These are phyloP conservation scores for Cromileptes altivelis DNA, from an alignment of 2,113 vertebrate genomes.

Conservation along the genomic window DNA sequence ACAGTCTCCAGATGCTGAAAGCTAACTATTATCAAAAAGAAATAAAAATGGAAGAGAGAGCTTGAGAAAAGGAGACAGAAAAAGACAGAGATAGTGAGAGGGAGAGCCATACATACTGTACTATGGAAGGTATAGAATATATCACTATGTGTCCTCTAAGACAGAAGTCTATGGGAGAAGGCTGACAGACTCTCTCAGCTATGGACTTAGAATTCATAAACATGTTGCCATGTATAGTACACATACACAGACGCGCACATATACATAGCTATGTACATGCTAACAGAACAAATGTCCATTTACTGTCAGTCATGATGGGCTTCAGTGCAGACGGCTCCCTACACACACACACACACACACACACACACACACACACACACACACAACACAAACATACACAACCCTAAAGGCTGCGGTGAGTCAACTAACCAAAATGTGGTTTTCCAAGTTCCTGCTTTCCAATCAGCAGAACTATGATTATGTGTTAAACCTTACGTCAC, in stretches of 20 bases:
- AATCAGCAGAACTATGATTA: constrained; percentile 44
- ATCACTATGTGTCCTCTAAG: background rate
- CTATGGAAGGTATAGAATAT: background rate
- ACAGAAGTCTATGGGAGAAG: background rate
- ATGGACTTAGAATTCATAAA: background rate
- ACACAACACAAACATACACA: background rate
- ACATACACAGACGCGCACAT: background rate
- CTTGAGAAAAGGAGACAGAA: background rate
- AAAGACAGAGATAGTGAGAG: background rate
- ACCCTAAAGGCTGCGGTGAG: background rate
- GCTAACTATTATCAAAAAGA: constrained; percentile 60
- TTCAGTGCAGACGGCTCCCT: constrained; percentile 3
- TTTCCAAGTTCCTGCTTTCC: constrained; percentile 22
- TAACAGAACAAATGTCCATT: constrained; percentile 12
- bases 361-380: background rate
- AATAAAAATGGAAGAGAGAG: constrained; percentile 34
- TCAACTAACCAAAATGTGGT: constrained; percentile 24
- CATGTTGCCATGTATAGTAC: background rate
- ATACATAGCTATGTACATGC: background rate
- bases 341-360: no score
- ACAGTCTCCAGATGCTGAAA: constrained; percentile 62
- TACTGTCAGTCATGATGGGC: constrained; percentile 20
- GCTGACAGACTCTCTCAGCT: constrained; percentile 9
- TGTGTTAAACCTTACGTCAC: constrained; percentile 38
- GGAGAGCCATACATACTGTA: background rate